phyloP scores from a whole-genome alignment of 2,888 invertebrate species.

The Dromius quadrimaculatus region DNA sequence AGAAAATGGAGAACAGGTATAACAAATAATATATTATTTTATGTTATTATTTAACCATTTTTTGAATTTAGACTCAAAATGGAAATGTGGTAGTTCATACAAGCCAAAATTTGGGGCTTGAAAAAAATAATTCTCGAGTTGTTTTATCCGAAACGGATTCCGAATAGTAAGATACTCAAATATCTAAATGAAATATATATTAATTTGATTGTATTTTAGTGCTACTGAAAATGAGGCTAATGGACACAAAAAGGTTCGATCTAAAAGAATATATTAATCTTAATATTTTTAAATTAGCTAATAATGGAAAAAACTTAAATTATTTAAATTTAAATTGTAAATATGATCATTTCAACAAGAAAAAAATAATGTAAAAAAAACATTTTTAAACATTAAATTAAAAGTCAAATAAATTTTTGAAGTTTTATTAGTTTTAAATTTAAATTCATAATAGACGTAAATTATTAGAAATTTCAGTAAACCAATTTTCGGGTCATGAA shows the following conservation, averaged over 20 bases:
- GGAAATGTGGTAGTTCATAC: not conserved
- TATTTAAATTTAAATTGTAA: no score
- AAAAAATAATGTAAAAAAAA: no score
- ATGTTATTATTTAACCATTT: not conserved
- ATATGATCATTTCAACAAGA: no score
- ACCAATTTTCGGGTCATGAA: no score
- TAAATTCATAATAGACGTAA: no score
- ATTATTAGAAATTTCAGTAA: no score
- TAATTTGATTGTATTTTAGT: slow-evolving; percentile 2
- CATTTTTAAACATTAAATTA: no score
- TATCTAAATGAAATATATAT: not conserved
- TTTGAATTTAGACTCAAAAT: not conserved
- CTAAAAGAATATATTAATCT: no score
- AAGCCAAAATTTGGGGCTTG: not conserved
- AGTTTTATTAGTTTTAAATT: no score
- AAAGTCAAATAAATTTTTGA: no score
- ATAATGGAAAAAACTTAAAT: no score
- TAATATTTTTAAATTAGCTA: no score
- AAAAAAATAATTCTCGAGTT: not conserved
- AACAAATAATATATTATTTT: not conserved
- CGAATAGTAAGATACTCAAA: slow-evolving; percentile 8
- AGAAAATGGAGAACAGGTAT: slow-evolving; percentile 7
- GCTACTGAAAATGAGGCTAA: not conserved
- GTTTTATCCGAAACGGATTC: slow-evolving; percentile 18
- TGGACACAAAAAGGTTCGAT: slow-evolving; percentile 18